Conservation (phyloP, 2,888 invertebrate genomes). For the Ptilodon capucinus region DNA sequence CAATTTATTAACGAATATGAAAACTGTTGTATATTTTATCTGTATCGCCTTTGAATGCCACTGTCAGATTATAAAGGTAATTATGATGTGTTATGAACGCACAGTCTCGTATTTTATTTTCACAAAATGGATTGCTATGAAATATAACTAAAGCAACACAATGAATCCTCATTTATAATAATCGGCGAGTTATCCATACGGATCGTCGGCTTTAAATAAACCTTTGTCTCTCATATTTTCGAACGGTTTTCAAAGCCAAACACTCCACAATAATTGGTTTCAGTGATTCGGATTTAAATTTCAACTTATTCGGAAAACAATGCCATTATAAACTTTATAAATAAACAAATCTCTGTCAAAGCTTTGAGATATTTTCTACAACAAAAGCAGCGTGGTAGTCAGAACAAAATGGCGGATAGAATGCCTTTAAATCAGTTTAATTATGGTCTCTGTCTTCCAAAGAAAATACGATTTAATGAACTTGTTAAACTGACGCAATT, state of each 20-base stretch:
- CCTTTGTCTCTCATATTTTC: neutral
- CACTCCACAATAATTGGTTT: neutral
- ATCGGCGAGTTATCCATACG: too few species aligned
- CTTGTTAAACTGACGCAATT: conserved; percentile 10
- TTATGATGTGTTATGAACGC: too few species aligned
- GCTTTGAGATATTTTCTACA: conserved; percentile 8
- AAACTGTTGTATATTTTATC: too few species aligned
- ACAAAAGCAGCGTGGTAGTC: conserved; percentile 7
- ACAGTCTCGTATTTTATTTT: too few species aligned
- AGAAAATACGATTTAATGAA: conserved; percentile 14
- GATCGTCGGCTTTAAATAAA: too few species aligned
- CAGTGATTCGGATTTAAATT: conserved; percentile 18
- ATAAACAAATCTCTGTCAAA: conserved; percentile 18
- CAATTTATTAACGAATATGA: neutral
- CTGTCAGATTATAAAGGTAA: too few species aligned
- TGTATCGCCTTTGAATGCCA: too few species aligned
- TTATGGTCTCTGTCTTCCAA: conserved; percentile 15
- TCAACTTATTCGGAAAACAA: conserved; percentile 8
- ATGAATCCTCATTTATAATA: too few species aligned
- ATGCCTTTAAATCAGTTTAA: conserved; percentile 21
- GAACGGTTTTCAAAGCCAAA: neutral
- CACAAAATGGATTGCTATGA: too few species aligned
- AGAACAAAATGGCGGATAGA: conserved; percentile 11
- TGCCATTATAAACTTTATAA: conserved; percentile 20
- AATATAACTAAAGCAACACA: too few species aligned